Base-by-base conservation (phyloP, 2,113 vertebrate genomes). In the Poicephalus gulielmi region DNA sequence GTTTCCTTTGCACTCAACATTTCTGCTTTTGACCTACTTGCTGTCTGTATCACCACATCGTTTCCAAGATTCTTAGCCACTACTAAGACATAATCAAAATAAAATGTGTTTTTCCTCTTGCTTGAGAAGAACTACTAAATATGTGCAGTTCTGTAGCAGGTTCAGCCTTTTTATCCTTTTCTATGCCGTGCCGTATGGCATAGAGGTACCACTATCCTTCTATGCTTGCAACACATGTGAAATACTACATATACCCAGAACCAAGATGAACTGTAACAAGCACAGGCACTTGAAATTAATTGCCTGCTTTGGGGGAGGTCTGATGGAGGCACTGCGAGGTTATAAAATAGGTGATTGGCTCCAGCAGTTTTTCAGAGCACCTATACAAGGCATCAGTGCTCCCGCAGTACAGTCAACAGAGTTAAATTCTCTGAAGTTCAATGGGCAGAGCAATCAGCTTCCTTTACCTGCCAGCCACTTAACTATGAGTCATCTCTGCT, bases 151-250 rank as follows among this genome's bases (percentile, higher is more conserved):
- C 39, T 66, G 5, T 70, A 83, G 41, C 43, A 64, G 25, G 17
- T 69, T 19, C 6, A 17, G 55, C 49, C 49, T 50, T 81, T 44
- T 52, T 46, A 27, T 5, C 57, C 57, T 59, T 59, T 35, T 59
- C 57, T 24, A 10, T 59, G 57, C 33, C 41, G 6, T n/a, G 44
- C 28, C 23, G 8, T 17, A 9, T 0, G 1, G 25, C 15, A 3
- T 0, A 80, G 53, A 53, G 41, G 13, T 50, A 37, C 16, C 1
- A 0, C 49, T 83, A 0, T 68, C 28, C 25, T 6, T 28, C 4
- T 13, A 7, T 15, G 50, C 66, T 62, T 19, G 2, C 18, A 30
- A 2, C 20, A 3, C 6, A 1, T 0, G 1, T 69, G 62, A 47
- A 57, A 20, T 70, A 24, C 55, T 83, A 35, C 33, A 60, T 17